These are phyloP conservation scores for Calliphora vomitoria DNA, from an alignment of 2,888 invertebrate genomes.

Conservation along the genomic window DNA sequence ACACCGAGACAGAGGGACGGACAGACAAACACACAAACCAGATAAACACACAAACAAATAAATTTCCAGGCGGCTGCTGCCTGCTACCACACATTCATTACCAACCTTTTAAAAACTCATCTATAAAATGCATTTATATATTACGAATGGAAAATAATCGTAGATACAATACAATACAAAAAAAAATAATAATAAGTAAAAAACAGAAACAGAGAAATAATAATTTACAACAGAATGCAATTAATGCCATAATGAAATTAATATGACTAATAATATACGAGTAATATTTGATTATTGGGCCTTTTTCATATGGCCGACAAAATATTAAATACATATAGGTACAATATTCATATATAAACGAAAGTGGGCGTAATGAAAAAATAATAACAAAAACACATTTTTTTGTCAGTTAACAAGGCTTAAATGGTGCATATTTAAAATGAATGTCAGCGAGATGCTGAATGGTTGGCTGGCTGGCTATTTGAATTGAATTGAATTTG, in stretches of 20 bases:
- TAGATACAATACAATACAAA: too few relatives aligned
- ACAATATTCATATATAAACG: too few relatives aligned
- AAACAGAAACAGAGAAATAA: slow-evolving; percentile 11
- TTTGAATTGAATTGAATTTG: background rate
- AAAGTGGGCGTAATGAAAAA: slow-evolving; percentile 59
- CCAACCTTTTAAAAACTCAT: slow-evolving; percentile 49
- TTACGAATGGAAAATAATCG: background rate
- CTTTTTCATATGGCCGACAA: slow-evolving; percentile 37
- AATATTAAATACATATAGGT: background rate
- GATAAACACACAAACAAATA: slow-evolving; percentile 31
- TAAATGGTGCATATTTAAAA: slow-evolving; percentile 45
- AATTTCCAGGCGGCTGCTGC: slow-evolving; percentile 28
- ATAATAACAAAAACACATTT: slow-evolving; percentile 21
- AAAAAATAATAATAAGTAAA: background rate
- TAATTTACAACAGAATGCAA: slow-evolving; percentile 69
- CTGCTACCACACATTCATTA: slow-evolving; percentile 50
- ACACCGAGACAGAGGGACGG: background rate
- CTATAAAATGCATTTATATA: slow-evolving; percentile 39
- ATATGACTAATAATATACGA: slow-evolving; percentile 58
- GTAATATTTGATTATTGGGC: slow-evolving; percentile 54
- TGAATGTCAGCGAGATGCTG: slow-evolving; percentile 23
- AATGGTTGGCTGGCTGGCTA: background rate
- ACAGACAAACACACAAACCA: slow-evolving; percentile 6
- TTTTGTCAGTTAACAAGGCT: slow-evolving; percentile 51
- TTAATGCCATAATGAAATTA: slow-evolving; percentile 68